Conservation (phyloP, 2,113 vertebrate genomes). For the Pseudorasbora parva region DNA sequence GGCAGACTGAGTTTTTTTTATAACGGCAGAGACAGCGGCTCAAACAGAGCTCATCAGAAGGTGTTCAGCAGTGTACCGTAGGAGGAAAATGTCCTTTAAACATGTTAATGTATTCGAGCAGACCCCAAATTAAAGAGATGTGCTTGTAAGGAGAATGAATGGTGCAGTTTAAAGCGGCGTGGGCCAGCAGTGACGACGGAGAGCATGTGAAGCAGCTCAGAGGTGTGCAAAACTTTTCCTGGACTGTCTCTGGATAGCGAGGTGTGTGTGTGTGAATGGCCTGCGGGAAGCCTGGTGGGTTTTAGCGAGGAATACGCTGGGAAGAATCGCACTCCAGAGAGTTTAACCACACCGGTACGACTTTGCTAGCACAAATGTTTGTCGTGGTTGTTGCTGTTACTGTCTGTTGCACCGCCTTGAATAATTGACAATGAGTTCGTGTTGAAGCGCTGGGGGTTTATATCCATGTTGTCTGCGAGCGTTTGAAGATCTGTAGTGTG, state of each 20-base stretch:
- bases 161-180: neutral
- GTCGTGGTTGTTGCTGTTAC: slow-evolving; percentile 8
- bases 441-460: slow-evolving; percentile 4
- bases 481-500: slow-evolving; percentile 21
- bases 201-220: neutral
- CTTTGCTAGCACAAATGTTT: slow-evolving; percentile 2
- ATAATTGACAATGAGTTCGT: slow-evolving; percentile 15
- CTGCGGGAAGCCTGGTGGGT: slow-evolving; percentile 27
- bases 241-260: slow-evolving; percentile 40
- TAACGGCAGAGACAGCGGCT: no score
- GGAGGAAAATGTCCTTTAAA: neutral
- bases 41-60: no score
- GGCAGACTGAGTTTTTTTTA: no score
- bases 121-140: neutral
- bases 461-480: neutral
- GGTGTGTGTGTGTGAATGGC: neutral
- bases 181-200: neutral
- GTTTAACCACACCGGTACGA: neutral
- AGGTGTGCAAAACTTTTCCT: neutral
- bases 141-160: neutral
- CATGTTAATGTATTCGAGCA: neutral
- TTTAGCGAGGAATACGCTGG: neutral
- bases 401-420: slow-evolving; percentile 19
- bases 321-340: neutral
- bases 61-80: no score